phyloP scores from a whole-genome alignment of 2,797 vertebrate species.

The Gila robusta region DNA sequence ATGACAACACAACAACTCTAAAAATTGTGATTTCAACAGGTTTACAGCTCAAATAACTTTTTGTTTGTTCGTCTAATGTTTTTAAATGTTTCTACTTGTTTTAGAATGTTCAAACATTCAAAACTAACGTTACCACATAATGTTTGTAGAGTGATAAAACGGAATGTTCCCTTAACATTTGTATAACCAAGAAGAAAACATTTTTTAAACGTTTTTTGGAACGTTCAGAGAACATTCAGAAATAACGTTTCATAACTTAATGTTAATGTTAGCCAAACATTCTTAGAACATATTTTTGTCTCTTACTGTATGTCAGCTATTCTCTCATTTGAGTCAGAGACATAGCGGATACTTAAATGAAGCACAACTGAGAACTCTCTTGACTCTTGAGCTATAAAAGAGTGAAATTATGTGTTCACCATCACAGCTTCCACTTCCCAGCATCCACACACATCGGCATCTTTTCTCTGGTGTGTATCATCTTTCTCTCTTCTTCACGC shows the following conservation, averaged over 20 bases:
- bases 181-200: neutral
- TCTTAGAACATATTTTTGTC: neutral
- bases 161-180: neutral
- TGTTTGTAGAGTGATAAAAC: neutral
- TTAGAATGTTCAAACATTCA: neutral
- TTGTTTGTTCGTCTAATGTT: too few relatives aligned
- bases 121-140: neutral
- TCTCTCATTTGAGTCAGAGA: neutral
- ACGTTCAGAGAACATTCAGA: neutral
- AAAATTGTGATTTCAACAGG: too few relatives aligned
- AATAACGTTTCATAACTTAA: neutral
- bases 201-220: too few relatives aligned
- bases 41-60: too few relatives aligned
- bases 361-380: conserved; percentile 5
- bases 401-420: conserved; percentile 6
- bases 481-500: neutral
- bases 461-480: neutral
- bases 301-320: neutral
- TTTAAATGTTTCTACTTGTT: neutral
- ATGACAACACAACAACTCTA: too few relatives aligned
- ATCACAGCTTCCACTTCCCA: conserved; percentile 10
- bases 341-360: neutral
- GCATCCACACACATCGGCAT: neutral
- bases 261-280: neutral
- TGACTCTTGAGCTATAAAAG: conserved; percentile 13